Evolutionary conservation across 2,888 invertebrate genomes (phyloP).

Genomic region (Timema podura): DNA sequence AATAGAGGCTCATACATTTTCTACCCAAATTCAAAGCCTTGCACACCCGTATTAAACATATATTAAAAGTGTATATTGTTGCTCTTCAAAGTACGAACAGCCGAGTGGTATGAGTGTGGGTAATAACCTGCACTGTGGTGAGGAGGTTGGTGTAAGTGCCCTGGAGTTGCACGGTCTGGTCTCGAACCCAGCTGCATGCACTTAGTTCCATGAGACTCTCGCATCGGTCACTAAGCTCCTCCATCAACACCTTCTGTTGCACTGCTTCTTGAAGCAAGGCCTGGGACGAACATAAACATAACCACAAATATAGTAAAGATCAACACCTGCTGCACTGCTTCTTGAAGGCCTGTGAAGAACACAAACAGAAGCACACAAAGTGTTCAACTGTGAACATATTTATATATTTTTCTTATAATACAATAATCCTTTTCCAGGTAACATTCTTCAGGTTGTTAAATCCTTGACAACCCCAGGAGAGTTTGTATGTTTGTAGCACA

Average conservation of each 20-base stretch:
- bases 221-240: slow-evolving; percentile 81
- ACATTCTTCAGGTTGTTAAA: no score
- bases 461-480: no score
- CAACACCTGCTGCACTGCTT: slow-evolving; percentile 70
- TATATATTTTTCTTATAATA: no score
- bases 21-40: no score
- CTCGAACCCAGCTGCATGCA: slow-evolving; percentile 78
- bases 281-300: slow-evolving; percentile 41
- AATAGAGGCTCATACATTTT: no score
- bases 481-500: no score
- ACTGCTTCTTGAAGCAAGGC: slow-evolving; percentile 70
- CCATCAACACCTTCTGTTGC: slow-evolving; percentile 70
- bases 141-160: slow-evolving; percentile 74
- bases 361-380: no score
- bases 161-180: slow-evolving; percentile 80
- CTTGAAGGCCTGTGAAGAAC: slow-evolving; percentile 59
- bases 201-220: slow-evolving; percentile 83
- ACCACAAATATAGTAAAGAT: slow-evolving; percentile 39
- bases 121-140: slow-evolving; percentile 62
- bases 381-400: no score
- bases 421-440: neutral
- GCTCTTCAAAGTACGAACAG: no score
- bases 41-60: no score
- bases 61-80: no score
- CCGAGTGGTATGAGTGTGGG: neutral